phyloP scores from a whole-genome alignment of 2,113 vertebrate genomes.

The Taxidea taxus region DNA sequence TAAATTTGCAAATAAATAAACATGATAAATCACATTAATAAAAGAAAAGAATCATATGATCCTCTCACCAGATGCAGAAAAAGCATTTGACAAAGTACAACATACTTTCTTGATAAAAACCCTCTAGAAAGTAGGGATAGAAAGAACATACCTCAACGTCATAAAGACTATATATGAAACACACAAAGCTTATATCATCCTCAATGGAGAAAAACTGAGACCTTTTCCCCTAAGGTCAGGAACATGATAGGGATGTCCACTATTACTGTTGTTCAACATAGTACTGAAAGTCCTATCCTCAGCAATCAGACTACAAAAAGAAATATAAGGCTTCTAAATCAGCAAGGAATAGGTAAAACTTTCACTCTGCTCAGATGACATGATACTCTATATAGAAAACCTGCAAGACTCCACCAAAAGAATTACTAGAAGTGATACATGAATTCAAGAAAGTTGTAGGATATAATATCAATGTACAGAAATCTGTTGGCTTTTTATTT shows the following conservation, averaged over 20 bases:
- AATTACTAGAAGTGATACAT: no score
- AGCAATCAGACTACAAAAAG: background rate
- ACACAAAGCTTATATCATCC: background rate
- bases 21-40: no score
- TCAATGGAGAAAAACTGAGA: background rate
- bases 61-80: no score
- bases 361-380: background rate
- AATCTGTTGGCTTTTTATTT: no score
- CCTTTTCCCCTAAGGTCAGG: background rate
- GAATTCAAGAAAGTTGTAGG: no score
- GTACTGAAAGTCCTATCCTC: background rate
- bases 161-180: background rate
- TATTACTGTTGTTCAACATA: background rate
- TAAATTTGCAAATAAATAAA: no score
- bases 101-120: background rate
- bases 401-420: no score
- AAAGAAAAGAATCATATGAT: no score
- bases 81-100: no score
- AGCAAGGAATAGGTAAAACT: background rate
- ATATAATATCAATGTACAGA: no score
- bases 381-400: no score
- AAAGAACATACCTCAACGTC: background rate
- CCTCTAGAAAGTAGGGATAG: background rate
- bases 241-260: background rate
- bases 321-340: background rate